Base-by-base conservation (phyloP, 2,888 invertebrate species). In the Frankliniella fusca region DNA sequence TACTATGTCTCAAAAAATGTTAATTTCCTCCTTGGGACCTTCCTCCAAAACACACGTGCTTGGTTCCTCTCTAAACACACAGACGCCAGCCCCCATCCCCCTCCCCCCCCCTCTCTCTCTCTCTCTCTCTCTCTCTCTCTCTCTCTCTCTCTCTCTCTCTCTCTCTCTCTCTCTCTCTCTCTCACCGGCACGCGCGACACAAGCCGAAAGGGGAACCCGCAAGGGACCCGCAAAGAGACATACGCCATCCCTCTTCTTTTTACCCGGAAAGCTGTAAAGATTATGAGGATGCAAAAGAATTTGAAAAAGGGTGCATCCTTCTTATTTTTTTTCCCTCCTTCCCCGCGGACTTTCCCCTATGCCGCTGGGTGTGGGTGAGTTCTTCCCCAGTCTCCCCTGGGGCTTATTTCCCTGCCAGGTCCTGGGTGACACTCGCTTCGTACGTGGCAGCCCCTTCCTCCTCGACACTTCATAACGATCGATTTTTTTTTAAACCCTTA, bases 241-340 rank as follows among this genome's bases (percentile, higher is more conserved):
- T 23, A n/a, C 65, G 23, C 70, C 27, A 23, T 76, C 70, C 70
- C 70, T 76, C 70, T 76, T 76, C 70, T 76, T 76, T 76, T 76
- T 76, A 76, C 70, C 70, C 70, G 70, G 70, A 76, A 76, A 76
- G 70, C 70, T 76, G 70, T 76, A 76, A 76, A 76, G 70, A 76
- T 76, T 76, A 76, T 76, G 70, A 76, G 70, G 70, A 76, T 76
- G 70, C 70, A 76, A 76, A 76, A 76, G 70, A 76, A 76, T 76
- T 76, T 76, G 70, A 76, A 27, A 23, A 27, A 76, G 27, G 27
- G 70, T 76, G 70, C 27, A 9, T 23, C 27, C 20, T 54, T 54
- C 12, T 54, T 20, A 54, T 54, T 54, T 54, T 12, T 54, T 20
- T 12, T 54, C 12, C 54, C 7, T 54, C 18, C 54, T 54, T 8